Evolutionary conservation across 1,140 invertebrate species (phyloP).

Genomic region (Myzus persicae): DNA sequence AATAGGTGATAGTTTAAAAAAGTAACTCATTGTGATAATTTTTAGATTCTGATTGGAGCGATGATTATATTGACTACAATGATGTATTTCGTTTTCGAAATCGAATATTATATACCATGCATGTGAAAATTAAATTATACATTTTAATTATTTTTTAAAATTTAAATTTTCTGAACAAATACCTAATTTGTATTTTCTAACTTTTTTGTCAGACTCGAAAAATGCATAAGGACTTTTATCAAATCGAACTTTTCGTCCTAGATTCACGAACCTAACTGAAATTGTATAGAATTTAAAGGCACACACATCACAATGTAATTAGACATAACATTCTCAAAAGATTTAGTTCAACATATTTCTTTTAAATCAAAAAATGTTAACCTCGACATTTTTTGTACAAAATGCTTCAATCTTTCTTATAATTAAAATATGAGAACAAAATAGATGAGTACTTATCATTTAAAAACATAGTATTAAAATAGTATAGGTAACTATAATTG

Average conservation of each 20-base stretch:
- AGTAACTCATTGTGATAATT: too few relatives aligned
- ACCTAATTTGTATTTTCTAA: not conserved
- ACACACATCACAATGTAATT: not conserved
- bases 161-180: not conserved
- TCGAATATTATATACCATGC: too few relatives aligned
- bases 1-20: too few relatives aligned
- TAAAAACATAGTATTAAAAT: not conserved
- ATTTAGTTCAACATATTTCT: not conserved
- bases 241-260: not conserved
- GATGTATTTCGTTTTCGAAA: too few relatives aligned
- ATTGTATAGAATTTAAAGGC: not conserved
- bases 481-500: not conserved
- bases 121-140: not conserved
- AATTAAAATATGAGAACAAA: not conserved
- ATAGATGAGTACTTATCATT: not conserved
- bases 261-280: not conserved
- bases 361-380: too few relatives aligned
- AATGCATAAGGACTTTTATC: not conserved
- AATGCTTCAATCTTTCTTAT: not conserved
- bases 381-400: not conserved
- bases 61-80: too few relatives aligned
- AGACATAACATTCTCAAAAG: not conserved
- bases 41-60: too few relatives aligned
- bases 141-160: not conserved
- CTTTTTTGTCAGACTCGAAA: not conserved